phyloP scores from a whole-genome alignment of 2,113 vertebrate species.

The Cnemophilus loriae region DNA sequence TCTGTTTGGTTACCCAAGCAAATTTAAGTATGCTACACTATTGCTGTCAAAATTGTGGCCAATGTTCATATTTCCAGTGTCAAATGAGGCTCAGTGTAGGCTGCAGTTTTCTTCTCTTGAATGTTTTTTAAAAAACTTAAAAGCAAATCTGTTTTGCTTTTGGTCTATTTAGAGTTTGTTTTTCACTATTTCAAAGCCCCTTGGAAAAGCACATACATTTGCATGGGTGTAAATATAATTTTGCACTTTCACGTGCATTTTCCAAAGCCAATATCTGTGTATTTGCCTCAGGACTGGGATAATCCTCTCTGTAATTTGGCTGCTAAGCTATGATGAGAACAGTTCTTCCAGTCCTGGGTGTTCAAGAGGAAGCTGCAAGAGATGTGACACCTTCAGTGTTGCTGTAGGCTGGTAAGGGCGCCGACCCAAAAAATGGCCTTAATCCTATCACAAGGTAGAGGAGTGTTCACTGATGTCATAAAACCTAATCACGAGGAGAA shows the following conservation, averaged over 20 bases:
- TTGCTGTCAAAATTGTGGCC: background rate
- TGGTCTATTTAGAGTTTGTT: background rate
- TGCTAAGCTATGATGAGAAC: background rate
- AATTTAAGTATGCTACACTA: background rate
- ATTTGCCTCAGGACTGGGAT: background rate
- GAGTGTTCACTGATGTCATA: background rate
- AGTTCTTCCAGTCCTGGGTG: background rate
- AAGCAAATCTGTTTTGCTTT: background rate
- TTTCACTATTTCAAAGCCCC: background rate
- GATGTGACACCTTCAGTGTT: background rate
- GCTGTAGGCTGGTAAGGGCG: background rate
- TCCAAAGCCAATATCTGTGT: background rate
- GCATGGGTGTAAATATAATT: background rate
- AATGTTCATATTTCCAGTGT: background rate
- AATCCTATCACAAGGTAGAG: background rate
- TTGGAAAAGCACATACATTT: background rate
- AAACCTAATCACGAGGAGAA: background rate
- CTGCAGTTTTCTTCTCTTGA: background rate
- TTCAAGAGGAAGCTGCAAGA: background rate
- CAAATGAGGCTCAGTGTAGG: background rate
- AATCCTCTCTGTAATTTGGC: background rate
- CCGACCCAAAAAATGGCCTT: background rate
- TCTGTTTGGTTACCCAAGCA: background rate
- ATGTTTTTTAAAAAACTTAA: background rate
- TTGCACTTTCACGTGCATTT: rapidly evolving